These are phyloP conservation scores for Erpornis zantholeuca DNA, from an alignment of 2,113 vertebrate species.

Conservation along the genomic window DNA sequence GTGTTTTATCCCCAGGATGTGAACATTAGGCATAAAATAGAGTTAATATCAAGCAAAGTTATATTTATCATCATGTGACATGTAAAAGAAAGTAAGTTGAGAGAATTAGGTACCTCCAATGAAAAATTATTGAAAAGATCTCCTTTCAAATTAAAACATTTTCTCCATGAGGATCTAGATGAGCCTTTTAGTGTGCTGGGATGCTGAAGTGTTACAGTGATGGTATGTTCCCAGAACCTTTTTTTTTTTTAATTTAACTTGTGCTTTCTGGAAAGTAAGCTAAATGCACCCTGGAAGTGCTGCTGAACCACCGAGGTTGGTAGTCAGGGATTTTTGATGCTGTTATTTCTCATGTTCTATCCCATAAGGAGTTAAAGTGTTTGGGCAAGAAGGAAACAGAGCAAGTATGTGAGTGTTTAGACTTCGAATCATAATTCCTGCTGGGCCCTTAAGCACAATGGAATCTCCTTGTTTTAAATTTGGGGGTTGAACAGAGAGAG, in stretches of 20 bases:
- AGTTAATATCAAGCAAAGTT: neutral
- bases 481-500: conserved; percentile 61
- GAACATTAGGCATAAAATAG: neutral
- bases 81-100: neutral
- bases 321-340: neutral
- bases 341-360: neutral
- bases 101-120: neutral
- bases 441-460: conserved; percentile 61
- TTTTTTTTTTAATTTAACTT: neutral
- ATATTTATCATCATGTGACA: neutral
- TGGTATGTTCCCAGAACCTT: neutral
- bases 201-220: neutral
- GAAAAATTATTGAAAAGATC: neutral
- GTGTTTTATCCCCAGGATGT: neutral
- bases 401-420: conserved; percentile 65
- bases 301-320: neutral
- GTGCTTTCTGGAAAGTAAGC: neutral
- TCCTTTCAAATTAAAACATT: neutral
- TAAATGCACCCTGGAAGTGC: neutral
- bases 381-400: conserved; percentile 44
- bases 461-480: conserved; percentile 72
- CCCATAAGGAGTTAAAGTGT: conserved; percentile 50
- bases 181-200: neutral
- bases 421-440: conserved; percentile 58
- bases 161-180: neutral